Evolutionary conservation across 1,140 invertebrate genomes (phyloP).

Genomic region (Apis dorsata): DNA sequence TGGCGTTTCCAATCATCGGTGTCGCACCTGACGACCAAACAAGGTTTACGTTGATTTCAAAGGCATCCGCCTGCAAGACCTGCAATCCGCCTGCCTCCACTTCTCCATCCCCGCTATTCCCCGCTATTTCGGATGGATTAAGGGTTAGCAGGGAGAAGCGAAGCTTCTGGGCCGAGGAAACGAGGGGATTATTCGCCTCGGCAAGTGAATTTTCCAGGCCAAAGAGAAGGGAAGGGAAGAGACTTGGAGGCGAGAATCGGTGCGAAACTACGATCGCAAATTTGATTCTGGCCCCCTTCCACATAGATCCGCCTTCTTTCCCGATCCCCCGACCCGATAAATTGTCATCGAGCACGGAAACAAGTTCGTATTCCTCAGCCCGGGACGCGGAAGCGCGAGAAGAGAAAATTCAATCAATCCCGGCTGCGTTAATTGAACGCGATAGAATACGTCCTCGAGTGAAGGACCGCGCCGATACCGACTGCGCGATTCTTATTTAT

Average conservation of each 20-base stretch:
- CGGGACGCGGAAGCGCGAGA: not conserved
- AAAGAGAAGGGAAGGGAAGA: not conserved
- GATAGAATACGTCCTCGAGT: not conserved
- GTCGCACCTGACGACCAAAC: constrained; percentile 49
- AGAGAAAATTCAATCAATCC: constrained; percentile 20
- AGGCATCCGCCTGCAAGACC: constrained; percentile 9
- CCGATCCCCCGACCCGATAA: constrained; percentile 5
- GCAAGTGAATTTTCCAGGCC: constrained; percentile 57
- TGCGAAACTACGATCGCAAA: constrained; percentile 35
- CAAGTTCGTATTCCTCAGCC: constrained; percentile 1
- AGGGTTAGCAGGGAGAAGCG: constrained; percentile 26
- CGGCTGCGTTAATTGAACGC: constrained; percentile 5
- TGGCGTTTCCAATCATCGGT: constrained; percentile 46
- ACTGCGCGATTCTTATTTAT: not conserved
- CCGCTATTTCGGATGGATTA: constrained; percentile 34
- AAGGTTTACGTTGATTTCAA: constrained; percentile 51
- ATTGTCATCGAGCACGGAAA: constrained; percentile 39
- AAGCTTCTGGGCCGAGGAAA: constrained; percentile 38
- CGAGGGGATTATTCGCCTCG: constrained; percentile 55
- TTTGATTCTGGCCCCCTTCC: constrained; percentile 9
- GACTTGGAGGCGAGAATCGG: constrained; percentile 21
- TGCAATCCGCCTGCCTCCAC: not conserved
- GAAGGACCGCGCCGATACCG: not conserved
- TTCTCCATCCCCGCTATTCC: not conserved
- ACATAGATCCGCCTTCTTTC: constrained; percentile 15